Evolutionary conservation across 2,888 invertebrate genomes (phyloP), one percentile per base, ranked within the genome.

Genomic region (Pachymerium ferrugineum): DNA sequence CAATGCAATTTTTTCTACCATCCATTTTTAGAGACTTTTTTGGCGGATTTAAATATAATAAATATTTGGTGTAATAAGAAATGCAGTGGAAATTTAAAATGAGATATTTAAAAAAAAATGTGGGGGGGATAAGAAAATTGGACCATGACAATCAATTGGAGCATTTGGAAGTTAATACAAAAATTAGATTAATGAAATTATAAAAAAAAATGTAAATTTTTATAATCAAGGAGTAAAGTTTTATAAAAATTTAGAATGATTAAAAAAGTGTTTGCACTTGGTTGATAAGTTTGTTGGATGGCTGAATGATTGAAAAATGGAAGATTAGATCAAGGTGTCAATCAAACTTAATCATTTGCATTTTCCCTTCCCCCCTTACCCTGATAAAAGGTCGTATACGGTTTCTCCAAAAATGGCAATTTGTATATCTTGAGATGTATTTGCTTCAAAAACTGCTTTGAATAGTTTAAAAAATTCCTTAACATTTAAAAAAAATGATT

Each of bases 321-420:
- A 16, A 47, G 47, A 47, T 47, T 42, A 8, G 47, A 47, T 47
- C 10, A 47, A 22, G 16, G 10, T 47, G 47, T 47, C 47, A 8
- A 47, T 47, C 47, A 47, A 47, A 47, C 14, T 16, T 47, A 22
- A 19, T 22, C 47, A 47, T 47, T 47, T 47, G 47, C 47, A 47
- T 47, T 47, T 47, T 16, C 47, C 22, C 47, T n/a, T n/a, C n/a
- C n/a, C n/a, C n/a, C n/a, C n/a, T n/a, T n/a, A n/a, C 47, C 47
- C 47, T 47, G 47, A 47, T 47, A 47, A 47, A 47, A 47, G 47
- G n/a, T 47, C n/a, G 47, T 47, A 47, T 47, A 47, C 47, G 47
- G 47, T 47, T 47, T 47, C 47, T 47, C n/a, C 19, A 19, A 6
- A 19, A 47, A 47, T 16, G n/a, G n/a, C n/a, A n/a, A n/a, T n/a